These are phyloP conservation scores for Tachycineta bicolor DNA, from an alignment of 2,113 vertebrate species.

Conservation along the genomic window DNA sequence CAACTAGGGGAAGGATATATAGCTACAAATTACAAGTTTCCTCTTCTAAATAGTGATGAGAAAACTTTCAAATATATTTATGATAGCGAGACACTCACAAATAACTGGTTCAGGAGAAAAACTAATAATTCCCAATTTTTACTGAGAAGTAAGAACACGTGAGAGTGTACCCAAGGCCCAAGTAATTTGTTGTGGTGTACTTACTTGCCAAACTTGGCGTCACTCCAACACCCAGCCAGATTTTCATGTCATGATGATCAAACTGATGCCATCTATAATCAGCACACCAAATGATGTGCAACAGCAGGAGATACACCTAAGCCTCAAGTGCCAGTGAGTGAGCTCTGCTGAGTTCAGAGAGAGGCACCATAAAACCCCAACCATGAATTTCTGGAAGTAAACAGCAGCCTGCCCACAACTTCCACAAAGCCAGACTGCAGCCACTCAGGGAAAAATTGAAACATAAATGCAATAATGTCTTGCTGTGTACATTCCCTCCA, in stretches of 20 bases:
- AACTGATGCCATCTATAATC: neutral
- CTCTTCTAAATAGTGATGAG: neutral
- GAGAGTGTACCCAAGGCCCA: neutral
- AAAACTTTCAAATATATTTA: neutral
- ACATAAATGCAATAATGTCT: neutral
- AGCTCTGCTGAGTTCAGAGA: neutral
- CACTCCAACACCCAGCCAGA: neutral
- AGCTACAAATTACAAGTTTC: neutral
- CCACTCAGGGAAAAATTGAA: neutral
- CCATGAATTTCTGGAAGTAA: neutral
- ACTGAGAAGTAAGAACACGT: neutral
- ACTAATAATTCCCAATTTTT: neutral
- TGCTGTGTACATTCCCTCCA: neutral
- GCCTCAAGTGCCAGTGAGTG: neutral
- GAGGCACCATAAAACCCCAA: neutral
- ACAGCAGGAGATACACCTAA: neutral
- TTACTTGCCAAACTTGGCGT: neutral
- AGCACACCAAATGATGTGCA: neutral
- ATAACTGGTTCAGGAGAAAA: neutral
- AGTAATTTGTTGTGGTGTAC: neutral
- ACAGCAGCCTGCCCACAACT: rapidly evolving
- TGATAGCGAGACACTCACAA: neutral
- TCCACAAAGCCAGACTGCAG: neutral
- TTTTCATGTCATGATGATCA: neutral
- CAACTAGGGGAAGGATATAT: neutral